Conservation (phyloP, 2,113 vertebrate species). For the Scomber scombrus region DNA sequence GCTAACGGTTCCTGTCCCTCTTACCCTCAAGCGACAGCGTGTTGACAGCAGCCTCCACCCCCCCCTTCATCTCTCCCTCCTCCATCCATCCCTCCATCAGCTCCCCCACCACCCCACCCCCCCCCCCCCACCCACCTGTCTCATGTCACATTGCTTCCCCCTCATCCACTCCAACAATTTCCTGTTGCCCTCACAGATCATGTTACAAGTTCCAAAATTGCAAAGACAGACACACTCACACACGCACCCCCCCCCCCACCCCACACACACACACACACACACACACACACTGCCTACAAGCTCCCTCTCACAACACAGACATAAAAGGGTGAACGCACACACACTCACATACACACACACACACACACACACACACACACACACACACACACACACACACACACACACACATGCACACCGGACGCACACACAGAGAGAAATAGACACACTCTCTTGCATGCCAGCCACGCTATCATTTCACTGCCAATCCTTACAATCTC, state of each 20-base stretch:
- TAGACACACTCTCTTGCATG: slow-evolving; percentile 38
- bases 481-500: slow-evolving; percentile 52
- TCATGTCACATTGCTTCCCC: slow-evolving; percentile 73
- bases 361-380: slow-evolving; percentile 8
- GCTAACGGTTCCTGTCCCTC: slow-evolving; percentile 90
- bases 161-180: slow-evolving; percentile 87
- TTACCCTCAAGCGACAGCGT: slow-evolving; percentile 85
- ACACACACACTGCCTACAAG: background rate
- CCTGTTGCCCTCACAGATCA: slow-evolving; percentile 90
- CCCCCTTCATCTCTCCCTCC: slow-evolving; percentile 37
- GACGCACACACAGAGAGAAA: slow-evolving; percentile 5
- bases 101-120: background rate
- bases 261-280: slow-evolving; percentile 21
- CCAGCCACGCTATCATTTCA: slow-evolving; percentile 53
- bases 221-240: slow-evolving; percentile 34
- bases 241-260: too few relatives aligned
- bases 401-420: background rate
- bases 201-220: slow-evolving; percentile 74
- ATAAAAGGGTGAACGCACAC: background rate
- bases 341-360: slow-evolving; percentile 19
- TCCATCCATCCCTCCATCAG: slow-evolving; percentile 9
- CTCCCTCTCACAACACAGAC: slow-evolving; percentile 17
- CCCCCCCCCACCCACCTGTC: slow-evolving; percentile 79
- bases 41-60: slow-evolving; percentile 81
- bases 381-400: slow-evolving; percentile 14